Base-by-base conservation (phyloP, 2,888 invertebrate genomes). In the Cosmia pyralina region DNA sequence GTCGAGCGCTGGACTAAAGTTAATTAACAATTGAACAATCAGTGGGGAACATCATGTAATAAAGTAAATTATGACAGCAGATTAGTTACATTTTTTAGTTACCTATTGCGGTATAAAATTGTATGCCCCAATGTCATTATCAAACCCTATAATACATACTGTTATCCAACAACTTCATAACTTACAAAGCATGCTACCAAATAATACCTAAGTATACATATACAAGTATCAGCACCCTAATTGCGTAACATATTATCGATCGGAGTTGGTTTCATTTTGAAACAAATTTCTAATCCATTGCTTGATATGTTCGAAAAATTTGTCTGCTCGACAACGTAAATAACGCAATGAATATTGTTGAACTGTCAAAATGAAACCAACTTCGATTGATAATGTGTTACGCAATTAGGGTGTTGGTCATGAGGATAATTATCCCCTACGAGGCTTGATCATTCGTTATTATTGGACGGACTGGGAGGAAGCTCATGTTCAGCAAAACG, bases 1-100 rank as follows among this genome's bases (percentile, higher is more conserved):
- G 77, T 78, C 82, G 83, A 73, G 62, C 19, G 62, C 60, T 53
- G 52, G 52, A 57, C 46, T 55, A 22, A 53, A 74, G 66, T 72
- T 63, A 70, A 69, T 73, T 78, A 34, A 73, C 69, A 71, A 72
- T 63, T 57, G 55, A 72, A 74, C 38, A 58, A 70, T 71, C 46
- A 60, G 55, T 55, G 28, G 28, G 22, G 41, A 28, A 44, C 34
- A 41, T 57, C 8, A 46, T 28, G 52, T 52, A 46, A 34, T 22
- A 28, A 41, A 22, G 19, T 44, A 67, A 13, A 63, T 53, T 38
- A n/a, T 48, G 34, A 53, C 2, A 53, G 17, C 10, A 28, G 28
- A 28, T 28, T 28, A 62, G 41, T 13, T 28, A 63, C 13, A 46
- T 28, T 62, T 62, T 63, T 1, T 28, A 48, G 6, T 22, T 60